These are phyloP conservation scores for Gambusia yucatana DNA, from an alignment of 2,797 vertebrate genomes.

Conservation along the genomic window DNA sequence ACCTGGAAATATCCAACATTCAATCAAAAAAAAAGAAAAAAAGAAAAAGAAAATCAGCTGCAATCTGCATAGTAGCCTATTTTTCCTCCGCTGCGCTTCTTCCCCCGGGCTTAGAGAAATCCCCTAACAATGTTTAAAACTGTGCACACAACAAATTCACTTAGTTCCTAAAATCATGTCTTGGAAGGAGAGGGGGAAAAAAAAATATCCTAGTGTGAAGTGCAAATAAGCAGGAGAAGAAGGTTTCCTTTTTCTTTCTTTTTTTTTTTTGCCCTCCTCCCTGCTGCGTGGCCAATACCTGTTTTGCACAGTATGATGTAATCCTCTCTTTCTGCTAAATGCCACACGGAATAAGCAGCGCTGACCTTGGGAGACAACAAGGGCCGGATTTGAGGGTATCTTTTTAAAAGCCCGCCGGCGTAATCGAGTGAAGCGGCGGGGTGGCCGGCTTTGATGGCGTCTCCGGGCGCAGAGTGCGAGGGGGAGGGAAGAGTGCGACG, in stretches of 20 bases:
- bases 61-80: conserved; percentile 50
- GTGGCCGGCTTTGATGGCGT: conserved; percentile 69
- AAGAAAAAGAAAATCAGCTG: conserved; percentile 18
- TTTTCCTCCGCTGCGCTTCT: conserved; percentile 38
- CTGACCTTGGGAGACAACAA: conserved; percentile 66
- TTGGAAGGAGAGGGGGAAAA: conserved; percentile 30
- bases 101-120: conserved; percentile 57
- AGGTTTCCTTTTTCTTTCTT: background rate
- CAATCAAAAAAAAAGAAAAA: background rate
- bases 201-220: conserved; percentile 23
- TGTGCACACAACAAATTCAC: conserved; percentile 58
- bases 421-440: conserved; percentile 71
- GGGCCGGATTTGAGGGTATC: conserved; percentile 59
- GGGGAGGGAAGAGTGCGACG: conserved; percentile 2
- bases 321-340: conserved; percentile 67
- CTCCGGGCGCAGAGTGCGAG: conserved; percentile 19
- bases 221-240: conserved; percentile 48
- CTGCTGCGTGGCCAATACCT: conserved; percentile 45
- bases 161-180: conserved; percentile 61
- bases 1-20: conserved; percentile 61
- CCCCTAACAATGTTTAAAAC: conserved; percentile 60
- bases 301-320: conserved; percentile 48
- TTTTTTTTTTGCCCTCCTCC: background rate
- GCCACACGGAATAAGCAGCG: conserved; percentile 63
- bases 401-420: conserved; percentile 65